Conservation (phyloP, 2,888 invertebrate genomes). For the Choreutis nemorana region DNA sequence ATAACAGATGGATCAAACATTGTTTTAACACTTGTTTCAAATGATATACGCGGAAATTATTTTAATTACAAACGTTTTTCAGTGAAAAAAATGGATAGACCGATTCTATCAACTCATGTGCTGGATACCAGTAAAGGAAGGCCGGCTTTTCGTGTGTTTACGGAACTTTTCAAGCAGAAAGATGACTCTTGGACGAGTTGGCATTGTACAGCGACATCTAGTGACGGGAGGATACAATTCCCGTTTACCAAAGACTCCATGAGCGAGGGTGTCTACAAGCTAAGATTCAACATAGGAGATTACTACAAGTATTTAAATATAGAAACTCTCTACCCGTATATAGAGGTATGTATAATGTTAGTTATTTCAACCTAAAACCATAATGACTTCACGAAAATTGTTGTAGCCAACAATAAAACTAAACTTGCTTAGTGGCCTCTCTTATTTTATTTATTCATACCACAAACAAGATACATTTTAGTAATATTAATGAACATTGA, state of each 20-base stretch:
- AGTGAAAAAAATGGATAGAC: constrained; percentile 35
- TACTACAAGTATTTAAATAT: constrained; percentile 70
- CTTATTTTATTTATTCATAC: too few relatives aligned
- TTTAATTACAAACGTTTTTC: background rate
- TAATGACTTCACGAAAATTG: too few relatives aligned
- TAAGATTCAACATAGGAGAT: constrained; percentile 76
- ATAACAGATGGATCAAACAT: too few relatives aligned
- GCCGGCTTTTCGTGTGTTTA: constrained; percentile 71
- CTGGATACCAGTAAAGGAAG: constrained; percentile 75
- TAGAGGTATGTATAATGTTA: constrained; percentile 67
- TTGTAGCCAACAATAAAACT: too few relatives aligned
- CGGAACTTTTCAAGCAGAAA: constrained; percentile 72
- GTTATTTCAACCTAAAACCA: constrained; percentile 4
- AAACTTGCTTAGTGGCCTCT: too few relatives aligned
- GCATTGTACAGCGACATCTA: constrained; percentile 69
- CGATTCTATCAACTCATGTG: constrained; percentile 77
- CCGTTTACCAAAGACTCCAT: constrained; percentile 69
- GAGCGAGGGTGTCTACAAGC: constrained; percentile 74
- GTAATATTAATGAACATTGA: too few relatives aligned
- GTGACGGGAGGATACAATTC: constrained; percentile 72
- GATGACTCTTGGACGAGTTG: constrained; percentile 73
- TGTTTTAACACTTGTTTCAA: background rate
- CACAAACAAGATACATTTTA: too few relatives aligned
- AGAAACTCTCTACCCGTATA: constrained; percentile 77
- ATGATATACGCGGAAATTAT: background rate